Percentiles rank a stretch among this genome's conserved stretches.
phyloP scores from a whole-genome alignment of 2,797 vertebrate genomes.

The Percopsis omiscomaycus region DNA sequence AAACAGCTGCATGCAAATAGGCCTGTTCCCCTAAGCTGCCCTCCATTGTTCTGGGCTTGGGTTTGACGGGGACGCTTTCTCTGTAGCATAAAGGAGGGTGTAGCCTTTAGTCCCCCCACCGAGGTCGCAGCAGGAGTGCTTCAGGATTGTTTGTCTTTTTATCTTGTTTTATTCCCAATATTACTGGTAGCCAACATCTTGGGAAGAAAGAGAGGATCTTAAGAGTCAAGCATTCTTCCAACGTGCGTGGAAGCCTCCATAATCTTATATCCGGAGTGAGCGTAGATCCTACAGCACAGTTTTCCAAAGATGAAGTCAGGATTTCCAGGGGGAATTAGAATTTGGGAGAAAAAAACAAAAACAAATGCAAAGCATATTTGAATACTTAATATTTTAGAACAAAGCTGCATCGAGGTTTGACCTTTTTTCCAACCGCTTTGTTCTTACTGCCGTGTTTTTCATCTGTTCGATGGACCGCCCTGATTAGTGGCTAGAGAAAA shows the following conservation, averaged over 20 bases:
- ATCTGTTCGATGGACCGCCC: constrained; percentile 41
- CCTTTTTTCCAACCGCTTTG: constrained; percentile 34
- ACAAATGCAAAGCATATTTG: constrained; percentile 37
- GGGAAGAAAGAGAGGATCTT: constrained; percentile 78
- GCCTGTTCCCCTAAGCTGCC: constrained; percentile 79
- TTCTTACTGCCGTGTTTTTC: constrained; percentile 41
- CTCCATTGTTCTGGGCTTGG: constrained; percentile 87
- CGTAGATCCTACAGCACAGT: constrained; percentile 51
- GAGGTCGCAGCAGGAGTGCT: constrained; percentile 81
- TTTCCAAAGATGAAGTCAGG: constrained; percentile 62
- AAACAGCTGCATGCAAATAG: constrained; percentile 98
- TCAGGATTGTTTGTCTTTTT: constrained; percentile 80
- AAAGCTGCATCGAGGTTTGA: constrained; percentile 41
- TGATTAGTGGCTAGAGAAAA: constrained; percentile 37
- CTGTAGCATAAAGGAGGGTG: constrained; percentile 77
- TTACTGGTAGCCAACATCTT: constrained; percentile 78
- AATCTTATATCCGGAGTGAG: constrained; percentile 75
- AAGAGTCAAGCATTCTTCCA: constrained; percentile 79
- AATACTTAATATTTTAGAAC: constrained; percentile 49
- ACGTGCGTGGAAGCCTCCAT: constrained; percentile 68
- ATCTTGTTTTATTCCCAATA: constrained; percentile 75
- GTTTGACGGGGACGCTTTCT: constrained; percentile 91
- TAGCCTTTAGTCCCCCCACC: constrained; percentile 82
- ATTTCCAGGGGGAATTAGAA: constrained; percentile 55
- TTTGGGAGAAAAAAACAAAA: constrained; percentile 25